phyloP scores from a whole-genome alignment of 2,888 invertebrate genomes.

The Phyllotreta striolata region DNA sequence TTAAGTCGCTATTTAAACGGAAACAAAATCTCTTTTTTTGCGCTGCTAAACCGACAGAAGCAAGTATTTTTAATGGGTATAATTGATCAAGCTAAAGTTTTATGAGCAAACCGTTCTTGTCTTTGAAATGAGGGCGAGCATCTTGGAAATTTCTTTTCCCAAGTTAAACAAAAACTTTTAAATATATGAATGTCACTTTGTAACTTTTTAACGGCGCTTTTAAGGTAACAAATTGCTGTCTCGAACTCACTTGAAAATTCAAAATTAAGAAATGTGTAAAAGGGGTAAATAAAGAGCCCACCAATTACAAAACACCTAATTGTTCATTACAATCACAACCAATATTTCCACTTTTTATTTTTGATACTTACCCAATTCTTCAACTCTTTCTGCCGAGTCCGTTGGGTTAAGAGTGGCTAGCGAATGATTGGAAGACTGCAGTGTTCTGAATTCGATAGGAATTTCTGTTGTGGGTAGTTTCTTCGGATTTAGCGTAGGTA shows the following conservation, averaged over 20 bases:
- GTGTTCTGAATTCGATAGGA: conserved; percentile 55
- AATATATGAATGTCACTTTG: conserved; percentile 22
- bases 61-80: conserved; percentile 16
- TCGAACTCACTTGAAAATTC: neutral
- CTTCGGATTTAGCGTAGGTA: conserved; percentile 61
- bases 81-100: conserved; percentile 27
- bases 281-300: neutral
- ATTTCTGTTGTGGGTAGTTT: conserved; percentile 65
- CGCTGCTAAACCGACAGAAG: neutral
- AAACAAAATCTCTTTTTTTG: neutral
- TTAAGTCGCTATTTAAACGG: no score
- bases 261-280: neutral
- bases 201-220: conserved; percentile 21
- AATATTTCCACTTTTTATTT: conserved; percentile 1
- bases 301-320: no score
- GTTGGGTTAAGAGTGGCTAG: conserved; percentile 49
- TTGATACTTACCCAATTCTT: conserved; percentile 57
- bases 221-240: conserved; percentile 13
- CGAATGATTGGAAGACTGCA: conserved; percentile 55
- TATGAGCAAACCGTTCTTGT: conserved; percentile 5
- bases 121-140: conserved; percentile 16
- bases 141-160: conserved; percentile 17
- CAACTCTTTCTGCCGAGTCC: conserved; percentile 61
- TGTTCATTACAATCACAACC: no score
- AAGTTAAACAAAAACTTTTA: conserved; percentile 24